These are phyloP conservation scores for Molossus alvarezi DNA, from an alignment of 2,797 vertebrate genomes.

Conservation along the genomic window DNA sequence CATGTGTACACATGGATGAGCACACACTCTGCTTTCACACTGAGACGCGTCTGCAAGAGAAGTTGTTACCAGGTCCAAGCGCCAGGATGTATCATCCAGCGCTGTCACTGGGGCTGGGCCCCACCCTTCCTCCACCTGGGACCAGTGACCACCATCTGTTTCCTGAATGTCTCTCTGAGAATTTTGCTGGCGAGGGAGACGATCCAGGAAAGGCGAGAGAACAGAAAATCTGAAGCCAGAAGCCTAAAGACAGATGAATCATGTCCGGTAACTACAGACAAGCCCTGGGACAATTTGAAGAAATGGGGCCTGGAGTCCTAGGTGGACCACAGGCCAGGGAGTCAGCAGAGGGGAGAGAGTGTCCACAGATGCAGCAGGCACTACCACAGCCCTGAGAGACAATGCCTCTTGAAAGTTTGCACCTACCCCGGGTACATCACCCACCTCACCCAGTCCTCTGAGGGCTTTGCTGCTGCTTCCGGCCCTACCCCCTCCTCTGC, in stretches of 20 bases:
- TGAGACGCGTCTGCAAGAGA: conserved; percentile 85
- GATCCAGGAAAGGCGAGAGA: conserved; percentile 61
- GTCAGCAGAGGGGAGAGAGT: background rate
- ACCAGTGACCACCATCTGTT: conserved; percentile 78
- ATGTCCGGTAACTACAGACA: background rate
- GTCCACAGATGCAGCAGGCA: background rate
- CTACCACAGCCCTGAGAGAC: background rate
- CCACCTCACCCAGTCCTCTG: background rate
- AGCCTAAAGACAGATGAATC: rapidly evolving
- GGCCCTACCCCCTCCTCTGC: background rate
- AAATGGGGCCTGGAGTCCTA: background rate
- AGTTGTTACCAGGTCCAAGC: conserved; percentile 81
- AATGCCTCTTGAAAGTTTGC: background rate
- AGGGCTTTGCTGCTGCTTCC: background rate
- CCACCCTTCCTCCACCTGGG: conserved; percentile 62
- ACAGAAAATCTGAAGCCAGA: conserved; percentile 33
- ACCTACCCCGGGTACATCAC: background rate
- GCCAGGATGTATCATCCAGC: conserved; percentile 80
- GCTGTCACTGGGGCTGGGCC: background rate
- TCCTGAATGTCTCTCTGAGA: conserved; percentile 81
- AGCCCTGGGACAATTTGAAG: background rate
- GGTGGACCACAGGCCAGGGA: background rate
- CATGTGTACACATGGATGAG: rapidly evolving
- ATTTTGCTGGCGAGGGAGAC: background rate
- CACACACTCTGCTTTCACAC: background rate